Conservation (phyloP, 2,797 vertebrate species). For the Cichlasoma orientale region DNA sequence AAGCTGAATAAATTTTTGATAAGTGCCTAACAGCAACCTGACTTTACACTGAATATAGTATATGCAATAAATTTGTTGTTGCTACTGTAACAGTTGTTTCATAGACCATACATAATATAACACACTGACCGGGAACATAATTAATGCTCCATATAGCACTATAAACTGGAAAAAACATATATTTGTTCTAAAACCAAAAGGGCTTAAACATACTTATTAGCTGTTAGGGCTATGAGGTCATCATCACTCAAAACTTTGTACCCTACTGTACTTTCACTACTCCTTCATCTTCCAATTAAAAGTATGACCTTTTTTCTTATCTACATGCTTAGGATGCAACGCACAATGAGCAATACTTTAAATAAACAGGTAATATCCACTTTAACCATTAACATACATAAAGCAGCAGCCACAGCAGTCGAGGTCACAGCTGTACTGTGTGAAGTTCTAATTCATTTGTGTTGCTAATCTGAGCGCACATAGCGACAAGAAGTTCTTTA, state of each 20-base stretch:
- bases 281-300: neutral
- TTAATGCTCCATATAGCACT: neutral
- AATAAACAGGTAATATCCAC: neutral
- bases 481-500: neutral
- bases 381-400: neutral
- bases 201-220: too few relatives aligned
- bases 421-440: constrained; percentile 9
- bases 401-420: neutral
- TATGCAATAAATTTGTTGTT: neutral
- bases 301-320: too few relatives aligned
- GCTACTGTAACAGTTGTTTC: neutral
- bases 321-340: too few relatives aligned
- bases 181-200: too few relatives aligned
- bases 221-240: neutral
- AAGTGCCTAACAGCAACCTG: neutral
- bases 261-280: neutral
- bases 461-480: constrained; percentile 8
- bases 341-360: neutral
- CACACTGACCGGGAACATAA: too few relatives aligned
- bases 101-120: neutral
- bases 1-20: constrained; percentile 11
- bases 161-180: neutral
- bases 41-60: neutral
- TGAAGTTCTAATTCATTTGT: constrained; percentile 16
- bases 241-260: neutral